Percentiles rank a stretch among this genome's conserved stretches.
Conservation (phyloP, 2,113 vertebrate genomes). For the Melanerpes aurifrons region DNA sequence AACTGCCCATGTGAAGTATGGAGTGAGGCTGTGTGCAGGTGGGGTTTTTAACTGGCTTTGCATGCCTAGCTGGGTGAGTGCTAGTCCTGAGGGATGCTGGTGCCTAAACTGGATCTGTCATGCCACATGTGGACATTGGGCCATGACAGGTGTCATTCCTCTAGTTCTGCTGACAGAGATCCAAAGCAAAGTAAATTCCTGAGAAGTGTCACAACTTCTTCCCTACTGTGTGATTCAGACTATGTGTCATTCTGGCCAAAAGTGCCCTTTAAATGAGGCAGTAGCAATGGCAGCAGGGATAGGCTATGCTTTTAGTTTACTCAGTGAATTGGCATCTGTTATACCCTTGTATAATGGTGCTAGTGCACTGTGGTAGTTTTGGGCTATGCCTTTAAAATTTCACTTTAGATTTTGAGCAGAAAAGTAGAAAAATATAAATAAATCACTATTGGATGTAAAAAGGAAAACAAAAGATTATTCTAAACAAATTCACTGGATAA, state of each 20-base stretch:
- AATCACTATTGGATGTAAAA: too few species aligned
- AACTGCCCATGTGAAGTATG: accelerated
- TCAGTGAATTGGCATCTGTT: slow-evolving; percentile 7
- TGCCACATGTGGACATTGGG: neutral
- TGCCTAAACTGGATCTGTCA: neutral
- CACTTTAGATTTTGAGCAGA: too few species aligned
- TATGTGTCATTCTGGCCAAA: neutral
- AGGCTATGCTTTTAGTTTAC: neutral
- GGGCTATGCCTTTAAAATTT: too few species aligned
- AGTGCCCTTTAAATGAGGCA: slow-evolving; percentile 11
- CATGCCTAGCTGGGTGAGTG: neutral
- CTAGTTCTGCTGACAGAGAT: neutral
- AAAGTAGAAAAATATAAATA: too few species aligned
- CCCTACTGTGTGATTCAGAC: neutral
- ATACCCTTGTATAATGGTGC: neutral
- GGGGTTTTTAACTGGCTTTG: neutral
- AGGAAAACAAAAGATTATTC: too few species aligned
- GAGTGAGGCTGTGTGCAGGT: neutral
- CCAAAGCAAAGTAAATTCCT: neutral
- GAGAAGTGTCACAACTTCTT: neutral
- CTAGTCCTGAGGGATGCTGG: neutral
- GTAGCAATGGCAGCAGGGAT: neutral
- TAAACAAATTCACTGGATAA: too few species aligned
- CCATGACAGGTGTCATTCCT: neutral
- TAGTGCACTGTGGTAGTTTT: neutral